Evolutionary conservation across 2,797 vertebrate genomes (phyloP).

Genomic region (Neomorphus geoffroyi): DNA sequence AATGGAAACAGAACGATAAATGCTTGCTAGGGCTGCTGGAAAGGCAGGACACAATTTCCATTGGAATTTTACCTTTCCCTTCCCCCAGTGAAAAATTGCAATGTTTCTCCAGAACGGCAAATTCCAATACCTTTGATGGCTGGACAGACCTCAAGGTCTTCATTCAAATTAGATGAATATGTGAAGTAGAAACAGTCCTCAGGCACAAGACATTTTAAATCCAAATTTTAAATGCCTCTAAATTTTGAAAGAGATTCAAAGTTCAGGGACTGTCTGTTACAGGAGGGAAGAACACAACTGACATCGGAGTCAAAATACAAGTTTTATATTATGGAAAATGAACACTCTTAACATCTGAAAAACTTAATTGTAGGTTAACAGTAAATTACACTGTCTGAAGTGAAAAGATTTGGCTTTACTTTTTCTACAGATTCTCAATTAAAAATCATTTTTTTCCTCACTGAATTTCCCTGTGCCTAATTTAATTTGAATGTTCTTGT

Average conservation of each 20-base stretch:
- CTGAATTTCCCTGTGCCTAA: background rate
- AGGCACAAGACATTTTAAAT: constrained; percentile 24
- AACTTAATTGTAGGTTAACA: background rate
- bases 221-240: constrained; percentile 37
- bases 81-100: constrained; percentile 16
- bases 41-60: constrained; percentile 43
- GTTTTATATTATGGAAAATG: background rate
- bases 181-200: background rate
- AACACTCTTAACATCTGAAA: background rate
- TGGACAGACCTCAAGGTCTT: constrained; percentile 33
- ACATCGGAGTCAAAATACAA: background rate
- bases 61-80: constrained; percentile 49
- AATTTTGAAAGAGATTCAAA: constrained; percentile 29
- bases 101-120: constrained; percentile 27
- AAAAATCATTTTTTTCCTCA: background rate
- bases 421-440: background rate
- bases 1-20: background rate
- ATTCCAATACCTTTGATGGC: constrained; percentile 34
- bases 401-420: background rate
- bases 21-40: background rate
- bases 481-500: background rate
- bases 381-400: background rate
- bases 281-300: background rate
- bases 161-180: constrained; percentile 26
- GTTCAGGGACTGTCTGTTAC: background rate